Conservation (phyloP, 2,113 vertebrate species). For the Thinocorus orbignyianus region DNA sequence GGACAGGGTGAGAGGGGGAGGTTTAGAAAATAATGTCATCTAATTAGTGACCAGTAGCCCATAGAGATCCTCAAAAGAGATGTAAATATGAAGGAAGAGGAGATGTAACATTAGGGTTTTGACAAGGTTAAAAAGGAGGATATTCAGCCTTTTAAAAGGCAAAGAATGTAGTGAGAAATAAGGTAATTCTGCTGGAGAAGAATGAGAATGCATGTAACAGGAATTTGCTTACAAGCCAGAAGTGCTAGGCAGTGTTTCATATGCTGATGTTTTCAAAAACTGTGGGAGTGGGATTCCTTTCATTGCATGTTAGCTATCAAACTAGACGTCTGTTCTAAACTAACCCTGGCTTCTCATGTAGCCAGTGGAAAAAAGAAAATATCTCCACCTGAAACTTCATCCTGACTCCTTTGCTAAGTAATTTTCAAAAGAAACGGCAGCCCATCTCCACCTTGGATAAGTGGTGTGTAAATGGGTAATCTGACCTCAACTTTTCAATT, state of each 20-base stretch:
- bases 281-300: background rate
- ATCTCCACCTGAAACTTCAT: background rate
- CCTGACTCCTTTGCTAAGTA: background rate
- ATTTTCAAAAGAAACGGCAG: background rate
- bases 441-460: background rate
- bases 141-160: background rate
- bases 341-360: background rate
- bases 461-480: background rate
- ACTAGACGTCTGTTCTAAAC: background rate
- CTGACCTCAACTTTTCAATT: background rate
- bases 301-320: background rate
- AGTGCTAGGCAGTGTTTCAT: background rate
- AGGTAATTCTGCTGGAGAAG: background rate
- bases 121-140: background rate
- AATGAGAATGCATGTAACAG: background rate
- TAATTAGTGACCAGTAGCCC: background rate
- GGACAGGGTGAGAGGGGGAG: rapidly evolving
- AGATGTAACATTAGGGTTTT: background rate
- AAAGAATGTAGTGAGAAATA: background rate
- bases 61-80: background rate
- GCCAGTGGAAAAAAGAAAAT: background rate
- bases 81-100: background rate
- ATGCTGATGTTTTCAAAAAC: background rate
- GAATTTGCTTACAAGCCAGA: background rate
- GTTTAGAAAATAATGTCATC: background rate